Base-by-base conservation (phyloP, 2,888 invertebrate genomes). In the Agonum fuliginosum region DNA sequence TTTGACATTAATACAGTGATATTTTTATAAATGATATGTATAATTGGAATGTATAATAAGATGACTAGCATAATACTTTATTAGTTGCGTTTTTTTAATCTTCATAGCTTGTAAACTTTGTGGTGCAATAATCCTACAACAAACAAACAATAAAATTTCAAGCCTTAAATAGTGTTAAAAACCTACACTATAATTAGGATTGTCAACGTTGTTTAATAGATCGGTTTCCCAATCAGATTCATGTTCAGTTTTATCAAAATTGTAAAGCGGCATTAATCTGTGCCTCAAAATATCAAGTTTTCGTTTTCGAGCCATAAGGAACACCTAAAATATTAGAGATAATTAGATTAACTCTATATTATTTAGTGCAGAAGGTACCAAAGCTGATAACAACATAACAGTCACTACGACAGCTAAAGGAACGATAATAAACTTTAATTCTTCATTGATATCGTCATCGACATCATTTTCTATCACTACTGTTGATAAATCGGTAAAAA, bases 221-320 rank as follows among this genome's bases (percentile, higher is more conserved):
- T 91, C 90, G 4, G 91, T 89, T 84, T 93, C 92, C 92, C 92
- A 92, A 83, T 92, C 91, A 80, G 91, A 90, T 82, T 91, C 91
- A 24, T 89, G 90, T 80, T 90, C 91, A 81, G 92, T 92, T n/a
- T 90, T 89, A 81, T 92, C 92, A 85, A 92, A 93, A 81, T 91
- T 92, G 83, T 93, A 93, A 81, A 92, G 85, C 12, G 91, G 91
- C 88, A 93, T 90, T 48, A 93, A 86, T 82, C 91, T 90, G 82
- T 91, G 90, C 54, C 92, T 87, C 37, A 93, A 84, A 79, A 88
- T 87, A 80, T 91, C 91, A 81, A 91, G 83, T 81, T 90, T 87
- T 78, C 88, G 86, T 81, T 89, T 88, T 78, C 88, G 86, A 27
- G 89, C 87, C 83, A 90, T 87, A 69, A 89, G 84, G 79, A 89